Conservation (phyloP, 2,113 vertebrate species). For the Octodon degus region DNA sequence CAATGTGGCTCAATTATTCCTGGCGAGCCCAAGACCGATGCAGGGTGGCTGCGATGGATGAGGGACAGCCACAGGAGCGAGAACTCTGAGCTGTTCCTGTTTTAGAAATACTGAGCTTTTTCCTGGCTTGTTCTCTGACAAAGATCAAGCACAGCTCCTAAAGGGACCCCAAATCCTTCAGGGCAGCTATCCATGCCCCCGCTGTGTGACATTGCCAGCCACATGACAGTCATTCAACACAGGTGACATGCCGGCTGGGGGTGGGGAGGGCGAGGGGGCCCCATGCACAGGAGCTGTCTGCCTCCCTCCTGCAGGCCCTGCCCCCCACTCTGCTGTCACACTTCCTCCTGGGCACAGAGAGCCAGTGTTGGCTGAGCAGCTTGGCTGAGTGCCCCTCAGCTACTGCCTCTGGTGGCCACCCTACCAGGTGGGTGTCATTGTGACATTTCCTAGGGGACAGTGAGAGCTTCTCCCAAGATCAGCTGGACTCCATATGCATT, state of each 20-base stretch:
- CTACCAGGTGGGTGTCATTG: neutral
- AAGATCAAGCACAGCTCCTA: neutral
- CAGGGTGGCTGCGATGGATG: neutral
- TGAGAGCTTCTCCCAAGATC: no score
- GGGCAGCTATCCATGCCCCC: neutral
- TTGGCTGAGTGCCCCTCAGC: fast-evolving
- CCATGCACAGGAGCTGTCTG: neutral
- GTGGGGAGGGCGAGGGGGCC: fast-evolving
- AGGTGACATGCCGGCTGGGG: fast-evolving
- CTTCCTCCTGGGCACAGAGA: neutral
- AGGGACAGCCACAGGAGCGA: neutral
- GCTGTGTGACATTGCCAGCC: fast-evolving
- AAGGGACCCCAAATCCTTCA: neutral
- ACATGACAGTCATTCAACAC: no score
- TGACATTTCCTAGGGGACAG: neutral
- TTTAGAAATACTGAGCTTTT: neutral
- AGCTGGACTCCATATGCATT: neutral
- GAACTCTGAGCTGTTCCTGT: no score
- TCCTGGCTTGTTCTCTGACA: neutral
- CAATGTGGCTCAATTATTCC: neutral
- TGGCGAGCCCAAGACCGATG: neutral
- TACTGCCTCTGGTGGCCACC: neutral
- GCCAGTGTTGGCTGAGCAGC: neutral
- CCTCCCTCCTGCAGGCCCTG: neutral
- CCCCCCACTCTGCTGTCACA: fast-evolving